Percentiles rank a stretch among this genome's conserved stretches.
Evolutionary conservation across 2,113 vertebrate species (phyloP).

Genomic region (Platycercus adscitus): DNA sequence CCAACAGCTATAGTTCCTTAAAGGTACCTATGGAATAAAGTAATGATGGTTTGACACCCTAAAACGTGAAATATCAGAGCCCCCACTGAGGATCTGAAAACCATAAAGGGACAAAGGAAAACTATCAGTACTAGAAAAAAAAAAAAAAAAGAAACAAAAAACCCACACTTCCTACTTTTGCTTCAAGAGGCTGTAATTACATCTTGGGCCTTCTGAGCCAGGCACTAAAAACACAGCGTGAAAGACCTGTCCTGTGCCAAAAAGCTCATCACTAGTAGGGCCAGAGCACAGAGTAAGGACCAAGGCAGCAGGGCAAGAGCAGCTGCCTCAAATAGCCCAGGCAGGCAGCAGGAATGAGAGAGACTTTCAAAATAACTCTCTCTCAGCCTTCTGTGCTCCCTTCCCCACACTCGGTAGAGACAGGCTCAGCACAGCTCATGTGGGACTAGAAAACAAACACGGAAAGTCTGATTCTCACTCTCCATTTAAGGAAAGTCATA

Average conservation of each 20-base stretch:
- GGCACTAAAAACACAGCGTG: neutral
- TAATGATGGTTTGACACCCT: neutral
- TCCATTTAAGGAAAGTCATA: fast-evolving
- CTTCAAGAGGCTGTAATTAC: neutral
- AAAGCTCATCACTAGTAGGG: fast-evolving
- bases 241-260: neutral
- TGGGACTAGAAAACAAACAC: neutral
- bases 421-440: neutral
- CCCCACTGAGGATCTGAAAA: neutral
- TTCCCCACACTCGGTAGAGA: no score
- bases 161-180: neutral
- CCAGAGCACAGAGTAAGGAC: neutral
- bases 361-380: neutral
- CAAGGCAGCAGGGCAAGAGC: neutral
- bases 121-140: neutral
- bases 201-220: neutral
- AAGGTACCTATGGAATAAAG: neutral
- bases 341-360: neutral
- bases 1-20: neutral
- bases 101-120: neutral
- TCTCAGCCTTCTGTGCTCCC: neutral
- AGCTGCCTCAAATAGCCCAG: neutral
- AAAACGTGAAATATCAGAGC: neutral
- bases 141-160: neutral
- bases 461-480: neutral